These are phyloP conservation scores for Allobates femoralis DNA, from an alignment of 2,797 vertebrate genomes.

Conservation along the genomic window DNA sequence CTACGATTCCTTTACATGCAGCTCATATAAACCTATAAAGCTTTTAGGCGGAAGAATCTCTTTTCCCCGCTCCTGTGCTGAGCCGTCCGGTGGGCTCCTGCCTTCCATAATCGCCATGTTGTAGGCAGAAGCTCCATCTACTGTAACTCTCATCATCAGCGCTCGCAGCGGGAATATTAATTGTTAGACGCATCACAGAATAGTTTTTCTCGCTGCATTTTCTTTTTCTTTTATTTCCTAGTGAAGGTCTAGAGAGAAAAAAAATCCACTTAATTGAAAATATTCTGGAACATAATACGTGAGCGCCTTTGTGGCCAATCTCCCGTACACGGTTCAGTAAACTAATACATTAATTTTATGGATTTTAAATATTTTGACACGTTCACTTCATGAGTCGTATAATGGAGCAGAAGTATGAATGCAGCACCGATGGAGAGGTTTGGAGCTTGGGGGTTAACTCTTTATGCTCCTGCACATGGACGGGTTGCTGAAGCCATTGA, in stretches of 20 bases:
- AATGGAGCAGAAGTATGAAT: neutral
- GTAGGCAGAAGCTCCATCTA: neutral
- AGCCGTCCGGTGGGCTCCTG: neutral
- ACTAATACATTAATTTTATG: conserved; percentile 18
- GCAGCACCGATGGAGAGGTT: no score
- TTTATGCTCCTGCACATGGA: no score
- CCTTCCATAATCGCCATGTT: neutral
- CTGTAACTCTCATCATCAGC: conserved; percentile 5
- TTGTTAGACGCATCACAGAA: neutral
- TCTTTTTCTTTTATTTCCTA: neutral
- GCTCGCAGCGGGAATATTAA: conserved; percentile 7
- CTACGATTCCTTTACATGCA: no score
- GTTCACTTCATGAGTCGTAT: neutral
- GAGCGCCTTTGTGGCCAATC: neutral
- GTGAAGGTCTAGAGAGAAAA: neutral
- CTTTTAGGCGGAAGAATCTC: neutral
- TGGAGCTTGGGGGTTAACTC: no score
- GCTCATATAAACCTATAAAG: no score
- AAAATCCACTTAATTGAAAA: neutral
- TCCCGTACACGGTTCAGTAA: neutral
- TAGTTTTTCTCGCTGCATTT: neutral
- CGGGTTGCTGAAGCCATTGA: no score
- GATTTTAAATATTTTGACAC: neutral
- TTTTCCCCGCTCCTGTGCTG: neutral
- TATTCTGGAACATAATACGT: neutral